phyloP scores from a whole-genome alignment of 2,888 invertebrate species.

The Catocala nupta region DNA sequence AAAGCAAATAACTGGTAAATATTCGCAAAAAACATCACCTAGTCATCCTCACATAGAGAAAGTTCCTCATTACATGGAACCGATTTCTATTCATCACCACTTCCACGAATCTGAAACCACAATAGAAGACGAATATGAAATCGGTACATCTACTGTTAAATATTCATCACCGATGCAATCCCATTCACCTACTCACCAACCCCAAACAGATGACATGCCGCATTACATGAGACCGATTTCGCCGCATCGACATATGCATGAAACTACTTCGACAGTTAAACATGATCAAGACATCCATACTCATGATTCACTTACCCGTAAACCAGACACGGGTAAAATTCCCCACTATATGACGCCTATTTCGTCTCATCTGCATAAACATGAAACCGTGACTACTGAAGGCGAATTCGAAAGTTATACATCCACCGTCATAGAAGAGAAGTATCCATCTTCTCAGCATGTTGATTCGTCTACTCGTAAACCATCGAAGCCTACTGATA shows the following conservation, averaged over 20 bases:
- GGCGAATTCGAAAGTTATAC: conserved; percentile 36
- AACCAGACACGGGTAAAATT: conserved; percentile 23
- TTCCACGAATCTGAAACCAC: conserved; percentile 8
- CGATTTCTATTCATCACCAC: conserved; percentile 12
- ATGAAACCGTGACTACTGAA: conserved; percentile 35
- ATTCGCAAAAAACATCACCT: too few relatives aligned
- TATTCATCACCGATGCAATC: conserved; percentile 7
- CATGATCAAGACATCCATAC: conserved; percentile 4
- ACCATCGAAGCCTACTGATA: conserved; percentile 17
- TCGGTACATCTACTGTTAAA: conserved; percentile 7
- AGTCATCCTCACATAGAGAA: neutral
- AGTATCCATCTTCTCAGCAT: conserved; percentile 26
- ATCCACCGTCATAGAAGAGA: conserved; percentile 32
- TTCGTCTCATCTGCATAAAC: conserved; percentile 39
- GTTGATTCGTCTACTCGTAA: conserved; percentile 41
- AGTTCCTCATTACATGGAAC: conserved; percentile 16
- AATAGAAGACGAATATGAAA: conserved; percentile 3
- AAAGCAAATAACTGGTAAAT: too few relatives aligned
- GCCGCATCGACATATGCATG: conserved; percentile 18
- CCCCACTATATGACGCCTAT: conserved; percentile 35
- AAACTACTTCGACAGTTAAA: conserved; percentile 6
- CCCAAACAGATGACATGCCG: conserved; percentile 10
- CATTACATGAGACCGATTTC: conserved; percentile 21
- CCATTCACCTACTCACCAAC: conserved; percentile 11
- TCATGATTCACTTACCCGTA: conserved; percentile 11